phyloP scores from a whole-genome alignment of 2,888 invertebrate genomes.

The Ectropis crepuscularia region DNA sequence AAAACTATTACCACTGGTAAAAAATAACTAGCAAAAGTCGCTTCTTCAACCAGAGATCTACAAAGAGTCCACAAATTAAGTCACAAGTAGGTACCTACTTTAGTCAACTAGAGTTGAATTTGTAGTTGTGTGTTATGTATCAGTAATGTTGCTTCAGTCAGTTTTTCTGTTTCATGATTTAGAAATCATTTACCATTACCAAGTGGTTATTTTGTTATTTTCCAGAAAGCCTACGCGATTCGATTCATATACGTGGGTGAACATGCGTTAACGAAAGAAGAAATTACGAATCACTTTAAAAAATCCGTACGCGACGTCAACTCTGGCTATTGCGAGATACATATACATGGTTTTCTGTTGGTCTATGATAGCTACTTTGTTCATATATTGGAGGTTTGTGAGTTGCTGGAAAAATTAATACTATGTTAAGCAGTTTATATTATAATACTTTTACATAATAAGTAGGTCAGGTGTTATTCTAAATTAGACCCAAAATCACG shows the following conservation, averaged over 20 bases:
- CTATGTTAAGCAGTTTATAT: not conserved
- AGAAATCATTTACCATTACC: not conserved
- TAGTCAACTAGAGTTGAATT: no score
- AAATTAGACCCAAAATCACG: no score
- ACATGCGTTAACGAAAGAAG: constrained; percentile 64
- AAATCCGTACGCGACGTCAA: constrained; percentile 66
- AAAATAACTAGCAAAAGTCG: no score
- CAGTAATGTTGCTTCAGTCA: no score
- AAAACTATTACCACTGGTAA: no score
- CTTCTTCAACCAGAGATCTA: no score
- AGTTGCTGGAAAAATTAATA: not conserved
- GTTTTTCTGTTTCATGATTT: not conserved
- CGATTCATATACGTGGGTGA: constrained; percentile 79
- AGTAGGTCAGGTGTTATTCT: no score
- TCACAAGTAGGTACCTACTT: no score
- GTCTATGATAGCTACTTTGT: constrained; percentile 81
- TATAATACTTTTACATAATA: no score
- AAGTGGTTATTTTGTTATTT: constrained; percentile 28
- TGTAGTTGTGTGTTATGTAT: no score
- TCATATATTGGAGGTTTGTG: constrained; percentile 80
- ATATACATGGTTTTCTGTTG: constrained; percentile 73
- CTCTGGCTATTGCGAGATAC: constrained; percentile 71
- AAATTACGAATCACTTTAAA: constrained; percentile 62
- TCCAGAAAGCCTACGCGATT: constrained; percentile 77
- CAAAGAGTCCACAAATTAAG: no score